These are phyloP conservation scores for Lampris incognitus DNA, from an alignment of 2,113 vertebrate genomes.

Conservation along the genomic window DNA sequence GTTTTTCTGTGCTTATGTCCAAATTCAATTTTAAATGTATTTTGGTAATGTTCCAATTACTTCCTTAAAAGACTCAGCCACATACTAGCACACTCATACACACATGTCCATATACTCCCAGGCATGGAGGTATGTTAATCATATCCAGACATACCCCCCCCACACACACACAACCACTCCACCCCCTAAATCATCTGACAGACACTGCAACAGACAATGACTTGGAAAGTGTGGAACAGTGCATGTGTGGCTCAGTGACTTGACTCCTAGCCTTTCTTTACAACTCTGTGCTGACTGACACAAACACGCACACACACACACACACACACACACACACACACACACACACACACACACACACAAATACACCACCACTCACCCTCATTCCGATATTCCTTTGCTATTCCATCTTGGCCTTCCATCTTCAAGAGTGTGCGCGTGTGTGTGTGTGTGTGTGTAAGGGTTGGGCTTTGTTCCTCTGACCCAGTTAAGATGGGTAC, in stretches of 20 bases:
- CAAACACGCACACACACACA: not conserved
- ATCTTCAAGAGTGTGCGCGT: constrained; percentile 20
- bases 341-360: not conserved
- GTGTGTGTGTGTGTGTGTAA: not conserved
- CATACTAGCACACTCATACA: not conserved
- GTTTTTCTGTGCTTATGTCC: not conserved
- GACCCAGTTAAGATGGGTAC: not conserved
- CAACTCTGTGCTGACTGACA: not conserved
- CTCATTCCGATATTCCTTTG: too few relatives aligned
- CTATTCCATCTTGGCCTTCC: constrained; percentile 5
- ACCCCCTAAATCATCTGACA: constrained; percentile 34
- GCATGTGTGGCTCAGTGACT: not conserved
- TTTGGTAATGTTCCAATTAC: not conserved
- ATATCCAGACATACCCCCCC: constrained; percentile 54
- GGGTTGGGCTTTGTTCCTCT: not conserved
- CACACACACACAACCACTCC: not conserved
- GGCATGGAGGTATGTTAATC: constrained; percentile 57
- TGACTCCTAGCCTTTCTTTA: not conserved
- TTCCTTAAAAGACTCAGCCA: not conserved
- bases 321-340: not conserved
- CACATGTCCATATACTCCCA: not conserved
- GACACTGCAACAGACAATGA: constrained; percentile 21
- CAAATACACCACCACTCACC: not conserved
- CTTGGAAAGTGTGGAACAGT: not conserved
- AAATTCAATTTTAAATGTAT: not conserved